A percentile compares a stretch with the other conserved stretches of the same genome.
phyloP scores from a whole-genome alignment of 2,797 vertebrate species.

The Falco cherrug region DNA sequence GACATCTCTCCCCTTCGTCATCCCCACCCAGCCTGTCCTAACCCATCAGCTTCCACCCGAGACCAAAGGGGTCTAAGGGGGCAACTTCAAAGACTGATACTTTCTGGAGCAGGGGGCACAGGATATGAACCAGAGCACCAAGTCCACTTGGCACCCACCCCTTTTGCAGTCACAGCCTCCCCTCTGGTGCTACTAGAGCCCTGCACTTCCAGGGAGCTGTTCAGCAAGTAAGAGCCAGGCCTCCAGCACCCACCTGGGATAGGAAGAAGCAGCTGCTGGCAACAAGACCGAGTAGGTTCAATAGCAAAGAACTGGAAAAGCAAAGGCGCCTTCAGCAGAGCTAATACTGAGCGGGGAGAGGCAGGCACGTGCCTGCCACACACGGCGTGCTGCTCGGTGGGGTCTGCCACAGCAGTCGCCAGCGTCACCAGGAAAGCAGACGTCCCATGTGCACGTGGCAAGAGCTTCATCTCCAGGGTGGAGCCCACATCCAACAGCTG shows the following conservation, averaged over 20 bases:
- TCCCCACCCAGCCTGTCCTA: not conserved
- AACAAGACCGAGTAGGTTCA: not conserved
- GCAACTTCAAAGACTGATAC: not conserved
- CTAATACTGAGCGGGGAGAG: not conserved
- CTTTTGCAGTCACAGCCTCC: not conserved
- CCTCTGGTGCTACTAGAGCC: not conserved
- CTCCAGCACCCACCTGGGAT: not conserved
- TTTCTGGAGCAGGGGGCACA: not conserved
- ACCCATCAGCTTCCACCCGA: not conserved
- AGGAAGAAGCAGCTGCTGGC: not conserved
- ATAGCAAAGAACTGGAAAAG: not conserved
- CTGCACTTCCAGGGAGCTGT: not conserved
- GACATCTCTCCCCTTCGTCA: not conserved
- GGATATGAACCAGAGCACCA: not conserved
- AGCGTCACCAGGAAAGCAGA: not conserved
- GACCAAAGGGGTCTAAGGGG: not conserved
- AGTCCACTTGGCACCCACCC: not conserved
- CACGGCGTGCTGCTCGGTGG: not conserved
- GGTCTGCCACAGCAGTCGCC: not conserved
- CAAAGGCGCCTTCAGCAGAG: not conserved
- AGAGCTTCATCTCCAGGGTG: not conserved
- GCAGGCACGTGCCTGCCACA: not conserved
- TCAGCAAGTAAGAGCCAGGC: not conserved
- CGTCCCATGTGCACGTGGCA: accelerated
- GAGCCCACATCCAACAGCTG: not conserved